Conservation (phyloP, 2,113 vertebrate genomes). For the Sebastes schlegelii region DNA sequence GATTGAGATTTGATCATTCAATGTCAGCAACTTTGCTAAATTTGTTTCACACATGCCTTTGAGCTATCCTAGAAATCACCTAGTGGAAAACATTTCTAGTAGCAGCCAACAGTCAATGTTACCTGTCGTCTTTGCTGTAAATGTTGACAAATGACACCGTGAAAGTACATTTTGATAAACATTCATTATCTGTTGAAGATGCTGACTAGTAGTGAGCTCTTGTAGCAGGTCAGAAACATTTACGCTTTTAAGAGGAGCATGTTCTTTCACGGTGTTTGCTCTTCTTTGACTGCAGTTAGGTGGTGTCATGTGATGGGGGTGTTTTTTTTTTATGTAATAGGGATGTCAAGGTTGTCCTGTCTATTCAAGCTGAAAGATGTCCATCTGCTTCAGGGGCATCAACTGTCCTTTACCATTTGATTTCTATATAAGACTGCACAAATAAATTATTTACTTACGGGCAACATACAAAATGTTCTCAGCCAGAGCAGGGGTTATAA, state of each 20-base stretch:
- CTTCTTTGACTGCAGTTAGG: background rate
- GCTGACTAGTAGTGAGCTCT: background rate
- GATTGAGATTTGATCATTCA: background rate
- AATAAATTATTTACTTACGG: background rate
- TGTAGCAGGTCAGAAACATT: background rate
- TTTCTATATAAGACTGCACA: background rate
- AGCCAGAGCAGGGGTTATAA: background rate
- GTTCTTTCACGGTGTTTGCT: background rate
- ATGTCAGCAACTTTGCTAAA: background rate
- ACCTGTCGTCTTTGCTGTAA: background rate
- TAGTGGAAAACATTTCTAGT: background rate
- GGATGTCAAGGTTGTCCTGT: background rate
- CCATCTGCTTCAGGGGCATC: slow-evolving; percentile 44
- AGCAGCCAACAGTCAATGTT: background rate
- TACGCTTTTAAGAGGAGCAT: background rate
- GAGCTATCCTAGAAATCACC: background rate
- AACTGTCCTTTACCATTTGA: slow-evolving; percentile 9
- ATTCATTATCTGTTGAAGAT: background rate
- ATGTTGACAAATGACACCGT: background rate
- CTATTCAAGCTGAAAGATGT: slow-evolving; percentile 27
- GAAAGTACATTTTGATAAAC: background rate
- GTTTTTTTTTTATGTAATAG: slow-evolving; percentile 34
- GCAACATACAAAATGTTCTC: background rate
- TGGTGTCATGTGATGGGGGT: background rate
- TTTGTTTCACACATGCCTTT: background rate